phyloP scores from a whole-genome alignment of 2,113 vertebrate species.

The Podarcis raffonei region DNA sequence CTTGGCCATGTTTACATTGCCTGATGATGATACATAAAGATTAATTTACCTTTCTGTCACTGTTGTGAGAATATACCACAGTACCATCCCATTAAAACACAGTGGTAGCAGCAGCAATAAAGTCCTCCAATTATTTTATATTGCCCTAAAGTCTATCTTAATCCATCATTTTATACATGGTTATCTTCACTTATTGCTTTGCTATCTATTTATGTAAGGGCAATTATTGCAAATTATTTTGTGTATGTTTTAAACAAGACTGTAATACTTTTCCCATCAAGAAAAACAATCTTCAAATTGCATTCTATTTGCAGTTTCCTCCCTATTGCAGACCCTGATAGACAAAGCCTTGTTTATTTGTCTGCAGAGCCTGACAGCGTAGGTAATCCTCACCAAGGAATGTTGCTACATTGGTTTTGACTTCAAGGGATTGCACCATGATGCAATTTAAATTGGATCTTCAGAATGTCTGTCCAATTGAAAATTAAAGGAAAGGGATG shows the following conservation, averaged over 20 bases:
- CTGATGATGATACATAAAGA: conserved; percentile 65
- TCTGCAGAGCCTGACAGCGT: background rate
- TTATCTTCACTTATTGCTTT: conserved; percentile 56
- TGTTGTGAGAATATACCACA: background rate
- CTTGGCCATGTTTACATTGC: conserved; percentile 67
- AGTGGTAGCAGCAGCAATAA: conserved; percentile 46
- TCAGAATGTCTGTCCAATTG: conserved; percentile 35
- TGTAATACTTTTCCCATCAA: conserved; percentile 1
- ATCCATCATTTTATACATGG: conserved; percentile 44
- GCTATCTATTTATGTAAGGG: conserved; percentile 26
- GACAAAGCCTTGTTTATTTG: conserved; percentile 2
- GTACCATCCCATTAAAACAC: conserved; percentile 49
- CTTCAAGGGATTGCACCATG: conserved; percentile 19
- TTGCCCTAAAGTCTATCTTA: conserved; percentile 46
- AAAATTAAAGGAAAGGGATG: conserved; percentile 39
- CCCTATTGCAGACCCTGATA: background rate
- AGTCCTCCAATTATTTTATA: conserved; percentile 64
- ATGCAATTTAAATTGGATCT: conserved; percentile 14
- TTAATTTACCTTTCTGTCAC: conserved; percentile 65
- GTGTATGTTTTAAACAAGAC: conserved; percentile 19
- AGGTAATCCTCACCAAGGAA: conserved; percentile 23
- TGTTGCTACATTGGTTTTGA: conserved; percentile 33
- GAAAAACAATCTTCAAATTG: background rate
- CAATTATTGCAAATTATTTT: conserved; percentile 32
- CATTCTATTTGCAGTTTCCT: conserved; percentile 4